Percentiles rank a stretch among this genome's conserved stretches.
These are phyloP conservation scores for Grammomys dolichurus DNA, from an alignment of 2,113 vertebrate species.

Conservation along the genomic window DNA sequence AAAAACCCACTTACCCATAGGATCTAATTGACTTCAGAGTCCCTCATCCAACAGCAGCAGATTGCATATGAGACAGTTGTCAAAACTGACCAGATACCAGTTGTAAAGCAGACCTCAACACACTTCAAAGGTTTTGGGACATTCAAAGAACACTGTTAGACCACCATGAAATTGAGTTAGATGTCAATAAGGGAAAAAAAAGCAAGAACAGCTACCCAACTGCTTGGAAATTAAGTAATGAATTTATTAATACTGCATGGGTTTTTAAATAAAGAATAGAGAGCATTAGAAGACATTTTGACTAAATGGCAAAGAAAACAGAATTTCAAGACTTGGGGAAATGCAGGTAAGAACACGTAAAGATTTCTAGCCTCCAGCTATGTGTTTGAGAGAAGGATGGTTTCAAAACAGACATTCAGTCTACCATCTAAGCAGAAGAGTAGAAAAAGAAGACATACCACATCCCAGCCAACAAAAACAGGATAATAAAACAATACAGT, in stretches of 20 bases:
- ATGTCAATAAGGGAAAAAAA: conserved; percentile 18
- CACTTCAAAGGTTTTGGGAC: conserved; percentile 37
- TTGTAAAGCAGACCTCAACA: conserved; percentile 15
- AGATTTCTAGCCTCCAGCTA: background rate
- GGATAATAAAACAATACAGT: conserved; percentile 25
- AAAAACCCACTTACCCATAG: background rate
- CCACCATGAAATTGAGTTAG: conserved; percentile 61
- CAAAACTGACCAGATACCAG: background rate
- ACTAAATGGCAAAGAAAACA: conserved; percentile 17
- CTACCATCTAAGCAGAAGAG: background rate
- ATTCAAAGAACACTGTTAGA: conserved; percentile 55
- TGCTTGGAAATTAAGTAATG: conserved; percentile 26
- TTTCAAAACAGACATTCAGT: background rate
- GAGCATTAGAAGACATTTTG: conserved; percentile 5
- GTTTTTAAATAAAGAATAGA: background rate
- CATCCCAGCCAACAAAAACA: background rate
- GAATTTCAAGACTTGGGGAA: background rate
- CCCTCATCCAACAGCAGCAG: background rate
- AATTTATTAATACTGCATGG: conserved; percentile 14
- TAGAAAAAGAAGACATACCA: background rate
- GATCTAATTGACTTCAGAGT: conserved; percentile 36
- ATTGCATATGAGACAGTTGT: background rate
- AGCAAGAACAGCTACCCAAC: background rate
- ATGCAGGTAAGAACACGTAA: background rate
- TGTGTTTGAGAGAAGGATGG: background rate